Evolutionary conservation across 2,888 invertebrate genomes (phyloP).

Genomic region (Rhingia rostrata): DNA sequence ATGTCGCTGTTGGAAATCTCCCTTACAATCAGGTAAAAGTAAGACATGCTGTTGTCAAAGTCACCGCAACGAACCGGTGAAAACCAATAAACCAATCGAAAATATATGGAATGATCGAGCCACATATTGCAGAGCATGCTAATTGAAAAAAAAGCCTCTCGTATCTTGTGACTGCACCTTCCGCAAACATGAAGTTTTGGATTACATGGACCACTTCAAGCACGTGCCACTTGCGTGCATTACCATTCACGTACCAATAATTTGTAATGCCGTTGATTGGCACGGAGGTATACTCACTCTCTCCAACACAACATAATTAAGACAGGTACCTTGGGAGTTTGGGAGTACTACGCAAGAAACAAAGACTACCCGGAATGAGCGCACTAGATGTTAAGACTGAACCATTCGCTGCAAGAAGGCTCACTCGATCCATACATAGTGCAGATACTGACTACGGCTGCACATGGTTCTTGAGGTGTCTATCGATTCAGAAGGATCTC

Average conservation of each 20-base stretch:
- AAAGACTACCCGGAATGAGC: slow-evolving; percentile 29
- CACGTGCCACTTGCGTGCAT: slow-evolving; percentile 20
- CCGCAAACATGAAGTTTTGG: background rate
- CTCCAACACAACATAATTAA: slow-evolving; percentile 54
- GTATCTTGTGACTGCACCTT: slow-evolving; percentile 17
- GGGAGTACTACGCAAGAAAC: slow-evolving; percentile 13
- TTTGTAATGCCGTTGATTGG: background rate
- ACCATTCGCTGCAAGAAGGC: slow-evolving; percentile 3
- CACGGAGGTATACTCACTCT: background rate
- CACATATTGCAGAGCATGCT: background rate
- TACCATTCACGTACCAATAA: background rate
- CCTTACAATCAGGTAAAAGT: slow-evolving; percentile 22
- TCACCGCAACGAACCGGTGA: background rate
- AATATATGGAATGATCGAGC: background rate
- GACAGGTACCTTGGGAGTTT: slow-evolving; percentile 21
- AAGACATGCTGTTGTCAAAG: background rate
- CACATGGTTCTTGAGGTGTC: slow-evolving; percentile 16
- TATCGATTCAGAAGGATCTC: slow-evolving; percentile 64
- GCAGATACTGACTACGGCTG: slow-evolving; percentile 8
- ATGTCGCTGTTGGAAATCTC: slow-evolving; percentile 50
- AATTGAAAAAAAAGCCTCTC: slow-evolving; percentile 8
- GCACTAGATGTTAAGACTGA: slow-evolving; percentile 28
- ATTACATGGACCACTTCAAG: background rate
- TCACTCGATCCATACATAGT: slow-evolving; percentile 6
- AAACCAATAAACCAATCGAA: slow-evolving; percentile 15